A percentile compares a stretch with the other conserved stretches of the same genome.
These are phyloP conservation scores for Sciaenops ocellatus DNA, from an alignment of 2,797 vertebrate genomes.

Conservation along the genomic window DNA sequence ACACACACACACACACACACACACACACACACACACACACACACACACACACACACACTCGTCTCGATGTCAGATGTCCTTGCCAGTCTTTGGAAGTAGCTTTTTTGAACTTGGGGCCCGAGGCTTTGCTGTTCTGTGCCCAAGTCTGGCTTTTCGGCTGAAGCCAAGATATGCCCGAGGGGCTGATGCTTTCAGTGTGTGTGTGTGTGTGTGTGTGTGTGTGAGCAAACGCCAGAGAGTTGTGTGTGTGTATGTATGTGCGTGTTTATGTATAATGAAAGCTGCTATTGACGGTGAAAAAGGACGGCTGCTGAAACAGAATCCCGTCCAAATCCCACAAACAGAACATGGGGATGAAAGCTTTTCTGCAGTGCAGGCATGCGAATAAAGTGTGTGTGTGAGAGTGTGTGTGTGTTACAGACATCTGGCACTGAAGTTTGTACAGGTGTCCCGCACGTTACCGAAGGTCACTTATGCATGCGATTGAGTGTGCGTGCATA, in stretches of 20 bases:
- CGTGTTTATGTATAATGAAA: conserved; percentile 64
- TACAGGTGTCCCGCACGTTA: conserved; percentile 61
- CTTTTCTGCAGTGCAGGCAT: conserved; percentile 42
- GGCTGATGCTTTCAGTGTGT: conserved; percentile 25
- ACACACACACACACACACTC: conserved; percentile 3
- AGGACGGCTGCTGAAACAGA: conserved; percentile 42
- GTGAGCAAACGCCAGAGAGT: not conserved
- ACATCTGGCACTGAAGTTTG: conserved; percentile 59
- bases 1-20: conserved; percentile 9
- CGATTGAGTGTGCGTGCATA: not conserved
- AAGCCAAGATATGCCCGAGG: conserved; percentile 54
- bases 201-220: conserved; percentile 13
- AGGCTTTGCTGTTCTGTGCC: conserved; percentile 39
- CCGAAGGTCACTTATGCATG: conserved; percentile 8
- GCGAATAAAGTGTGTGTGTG: conserved; percentile 1
- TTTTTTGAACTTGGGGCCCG: conserved; percentile 47
- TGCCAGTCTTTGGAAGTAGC: conserved; percentile 25
- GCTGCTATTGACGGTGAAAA: conserved; percentile 69
- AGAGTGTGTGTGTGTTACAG: conserved; percentile 11
- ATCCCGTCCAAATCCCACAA: conserved; percentile 74
- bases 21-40: conserved; percentile 31
- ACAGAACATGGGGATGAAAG: conserved; percentile 63
- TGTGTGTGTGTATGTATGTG: conserved; percentile 31
- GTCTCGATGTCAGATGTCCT: not conserved
- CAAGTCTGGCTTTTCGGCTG: conserved; percentile 40